Evolutionary conservation across 2,113 vertebrate species (phyloP).

Genomic region (Erythrolamprus reginae): DNA sequence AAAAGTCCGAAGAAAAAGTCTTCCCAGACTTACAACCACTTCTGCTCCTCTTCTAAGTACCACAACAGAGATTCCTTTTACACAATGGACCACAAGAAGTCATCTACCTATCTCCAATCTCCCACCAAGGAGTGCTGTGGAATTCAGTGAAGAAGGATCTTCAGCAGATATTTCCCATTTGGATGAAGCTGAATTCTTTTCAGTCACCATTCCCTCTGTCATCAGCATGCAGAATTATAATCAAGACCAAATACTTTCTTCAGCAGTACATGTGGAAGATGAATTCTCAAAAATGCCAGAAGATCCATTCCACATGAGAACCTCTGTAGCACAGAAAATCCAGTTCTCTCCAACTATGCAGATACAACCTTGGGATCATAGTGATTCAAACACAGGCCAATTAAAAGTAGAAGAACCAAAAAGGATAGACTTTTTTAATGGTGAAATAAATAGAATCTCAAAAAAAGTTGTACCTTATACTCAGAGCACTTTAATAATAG

Average conservation of each 20-base stretch:
- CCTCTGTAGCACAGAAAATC: fast-evolving
- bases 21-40: slow-evolving; percentile 53
- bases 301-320: background rate
- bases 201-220: slow-evolving; percentile 23
- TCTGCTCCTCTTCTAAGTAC: slow-evolving; percentile 21
- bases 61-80: background rate
- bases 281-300: slow-evolving; percentile 6
- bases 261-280: background rate
- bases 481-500: background rate
- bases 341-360: background rate
- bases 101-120: slow-evolving; percentile 42
- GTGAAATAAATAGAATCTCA: background rate
- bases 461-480: background rate
- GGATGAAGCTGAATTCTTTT: slow-evolving; percentile 57
- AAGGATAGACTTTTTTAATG: background rate
- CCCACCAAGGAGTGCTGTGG: background rate
- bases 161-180: slow-evolving; percentile 49
- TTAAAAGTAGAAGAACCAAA: background rate
- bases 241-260: background rate
- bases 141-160: slow-evolving; percentile 52
- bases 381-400: background rate
- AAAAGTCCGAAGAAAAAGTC: slow-evolving; percentile 77
- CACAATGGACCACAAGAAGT: background rate
- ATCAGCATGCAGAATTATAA: background rate
- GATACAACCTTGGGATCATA: background rate